Percentiles rank a stretch among this genome's conserved stretches.
These are phyloP conservation scores for Hemaris fuciformis DNA, from an alignment of 2,888 invertebrate species.

Conservation along the genomic window DNA sequence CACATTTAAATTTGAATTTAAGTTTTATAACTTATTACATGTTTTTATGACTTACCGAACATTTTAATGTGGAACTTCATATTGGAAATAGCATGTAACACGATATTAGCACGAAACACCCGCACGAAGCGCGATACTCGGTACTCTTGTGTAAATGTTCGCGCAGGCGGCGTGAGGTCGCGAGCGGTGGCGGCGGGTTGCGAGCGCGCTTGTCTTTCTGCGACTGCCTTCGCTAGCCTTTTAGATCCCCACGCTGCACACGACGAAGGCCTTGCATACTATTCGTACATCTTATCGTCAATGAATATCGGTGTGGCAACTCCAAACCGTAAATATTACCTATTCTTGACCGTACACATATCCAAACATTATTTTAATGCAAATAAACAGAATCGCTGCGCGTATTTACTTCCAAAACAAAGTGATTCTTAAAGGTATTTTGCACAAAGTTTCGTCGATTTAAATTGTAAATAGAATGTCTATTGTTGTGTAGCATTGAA, in stretches of 20 bases:
- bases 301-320: constrained; percentile 37
- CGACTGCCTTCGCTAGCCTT: constrained; percentile 48
- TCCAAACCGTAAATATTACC: constrained; percentile 21
- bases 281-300: constrained; percentile 55
- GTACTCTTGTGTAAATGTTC: not conserved
- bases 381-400: not conserved
- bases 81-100: constrained; percentile 43
- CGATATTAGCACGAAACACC: constrained; percentile 47
- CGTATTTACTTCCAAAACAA: not conserved
- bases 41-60: constrained; percentile 57
- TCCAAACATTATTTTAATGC: not conserved
- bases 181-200: constrained; percentile 47
- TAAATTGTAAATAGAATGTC: no score
- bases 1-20: not conserved
- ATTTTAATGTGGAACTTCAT: constrained; percentile 69
- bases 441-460: no score
- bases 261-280: constrained; percentile 57
- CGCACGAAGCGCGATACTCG: constrained; percentile 23
- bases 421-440: not conserved
- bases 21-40: not conserved
- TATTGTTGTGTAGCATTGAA: no score
- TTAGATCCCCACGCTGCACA: constrained; percentile 45
- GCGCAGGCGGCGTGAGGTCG: constrained; percentile 33
- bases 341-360: constrained; percentile 1
- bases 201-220: constrained; percentile 63